phyloP scores from a whole-genome alignment of 1,140 invertebrate species.

The Cyrtorhinus lividipennis region DNA sequence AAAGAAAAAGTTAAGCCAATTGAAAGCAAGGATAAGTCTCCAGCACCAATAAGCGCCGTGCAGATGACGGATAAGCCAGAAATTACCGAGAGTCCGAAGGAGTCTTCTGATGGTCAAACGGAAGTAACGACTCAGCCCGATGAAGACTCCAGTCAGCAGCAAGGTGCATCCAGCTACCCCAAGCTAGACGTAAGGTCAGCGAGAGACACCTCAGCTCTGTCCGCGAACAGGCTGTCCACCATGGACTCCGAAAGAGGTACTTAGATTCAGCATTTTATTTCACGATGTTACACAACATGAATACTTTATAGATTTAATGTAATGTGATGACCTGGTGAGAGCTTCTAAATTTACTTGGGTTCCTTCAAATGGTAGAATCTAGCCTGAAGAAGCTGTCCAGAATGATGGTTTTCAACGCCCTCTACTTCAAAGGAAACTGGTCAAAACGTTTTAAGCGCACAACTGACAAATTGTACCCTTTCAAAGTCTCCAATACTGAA shows the following conservation, averaged over 20 bases:
- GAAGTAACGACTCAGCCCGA: conserved; percentile 26
- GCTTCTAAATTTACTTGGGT: not conserved
- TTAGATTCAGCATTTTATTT: no score
- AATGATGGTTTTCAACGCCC: conserved; percentile 47
- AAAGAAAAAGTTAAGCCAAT: conserved; percentile 33
- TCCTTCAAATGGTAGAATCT: no score
- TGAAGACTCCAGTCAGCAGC: not conserved
- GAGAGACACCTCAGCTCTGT: conserved; percentile 22
- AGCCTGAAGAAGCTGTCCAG: conserved; percentile 25
- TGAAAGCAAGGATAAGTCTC: conserved; percentile 19
- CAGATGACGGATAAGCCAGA: not conserved
- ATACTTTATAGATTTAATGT: no score
- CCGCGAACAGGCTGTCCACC: not conserved
- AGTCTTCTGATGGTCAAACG: conserved; percentile 30
- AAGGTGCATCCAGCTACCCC: not conserved
- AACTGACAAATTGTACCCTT: conserved; percentile 31
- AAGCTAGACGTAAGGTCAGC: conserved; percentile 25
- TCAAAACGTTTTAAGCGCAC: conserved; percentile 32
- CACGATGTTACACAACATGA: no score
- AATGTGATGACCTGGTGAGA: no score
- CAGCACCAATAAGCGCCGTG: no score
- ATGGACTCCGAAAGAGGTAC: no score
- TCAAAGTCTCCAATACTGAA: conserved; percentile 38
- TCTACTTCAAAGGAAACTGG: conserved; percentile 43
- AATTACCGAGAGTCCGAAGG: not conserved